Percentiles rank a stretch among this genome's conserved stretches.
Conservation (phyloP, 2,888 invertebrate genomes). For the Drosophila birchii region DNA sequence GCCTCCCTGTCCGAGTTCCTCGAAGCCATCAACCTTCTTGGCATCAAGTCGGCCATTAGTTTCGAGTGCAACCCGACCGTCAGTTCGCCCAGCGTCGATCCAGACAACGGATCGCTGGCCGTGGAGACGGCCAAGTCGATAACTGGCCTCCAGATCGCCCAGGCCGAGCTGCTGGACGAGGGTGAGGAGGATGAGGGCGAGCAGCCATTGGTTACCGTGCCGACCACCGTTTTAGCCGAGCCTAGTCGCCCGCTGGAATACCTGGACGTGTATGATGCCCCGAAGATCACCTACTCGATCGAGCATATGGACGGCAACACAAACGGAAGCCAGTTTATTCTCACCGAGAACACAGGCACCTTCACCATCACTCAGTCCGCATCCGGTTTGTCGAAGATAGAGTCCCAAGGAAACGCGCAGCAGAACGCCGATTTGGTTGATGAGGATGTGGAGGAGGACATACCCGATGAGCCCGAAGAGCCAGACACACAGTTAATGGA, state of each 20-base stretch:
- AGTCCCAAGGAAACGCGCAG: constrained; percentile 53
- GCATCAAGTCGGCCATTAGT: constrained; percentile 84
- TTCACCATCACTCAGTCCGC: constrained; percentile 78
- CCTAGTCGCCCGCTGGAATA: constrained; percentile 78
- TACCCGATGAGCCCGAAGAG: constrained; percentile 75
- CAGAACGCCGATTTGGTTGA: constrained; percentile 67
- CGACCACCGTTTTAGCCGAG: constrained; percentile 44
- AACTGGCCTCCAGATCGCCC: constrained; percentile 72
- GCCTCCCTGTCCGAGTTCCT: constrained; percentile 82
- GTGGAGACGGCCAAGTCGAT: constrained; percentile 62
- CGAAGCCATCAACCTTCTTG: constrained; percentile 83
- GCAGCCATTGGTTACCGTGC: constrained; percentile 35
- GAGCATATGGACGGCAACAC: constrained; percentile 81
- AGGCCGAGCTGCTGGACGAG: constrained; percentile 78
- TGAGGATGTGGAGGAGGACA: constrained; percentile 68
- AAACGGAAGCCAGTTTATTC: constrained; percentile 82
- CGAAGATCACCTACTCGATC: constrained; percentile 83
- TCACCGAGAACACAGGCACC: constrained; percentile 83
- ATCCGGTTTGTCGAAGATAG: constrained; percentile 69
- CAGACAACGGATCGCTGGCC: constrained; percentile 1
- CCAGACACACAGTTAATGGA: constrained; percentile 76
- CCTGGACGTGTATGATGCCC: constrained; percentile 83
- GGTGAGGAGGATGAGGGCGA: constrained; percentile 49
- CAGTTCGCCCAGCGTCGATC: constrained; percentile 35
- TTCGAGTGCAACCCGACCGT: constrained; percentile 81